Base-by-base conservation (phyloP, 2,113 vertebrate genomes). In the Podarcis cretensis region DNA sequence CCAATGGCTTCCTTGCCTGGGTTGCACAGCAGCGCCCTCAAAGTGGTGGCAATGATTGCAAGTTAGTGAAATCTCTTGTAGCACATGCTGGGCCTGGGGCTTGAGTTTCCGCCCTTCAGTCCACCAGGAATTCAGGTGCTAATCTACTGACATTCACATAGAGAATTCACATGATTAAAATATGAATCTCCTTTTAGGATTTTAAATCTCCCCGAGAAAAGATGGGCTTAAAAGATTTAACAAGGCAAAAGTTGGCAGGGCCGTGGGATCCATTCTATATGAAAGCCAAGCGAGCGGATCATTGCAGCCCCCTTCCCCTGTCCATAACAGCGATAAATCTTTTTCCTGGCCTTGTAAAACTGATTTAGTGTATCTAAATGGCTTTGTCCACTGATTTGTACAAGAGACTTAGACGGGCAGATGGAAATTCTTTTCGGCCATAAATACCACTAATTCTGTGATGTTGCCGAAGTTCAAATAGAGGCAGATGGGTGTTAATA, bases 391-490 rank as follows among this genome's bases (percentile, higher is more conserved):
- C 85, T 94, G 93, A 84, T 91, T 96, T 96, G 96, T 94, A 96
- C 92, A 94, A 95, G 95, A 94, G 83, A 57, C 90, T 54, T 96
- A 96, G 96, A 94, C 87, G 91, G 92, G 86, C 89, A 94, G 94
- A 93, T 1, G 69, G 94, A 95, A 96, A 97, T 97, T 96, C 95
- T 95, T 97, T 95, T 75, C 90, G 95, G 94, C 88, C 89, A 89
- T 97, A 97, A 97, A 97, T 97, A 96, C 96, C 95, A 92, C 2
- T 85, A 93, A 93, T 87, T 91, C 90, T 95, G 87, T 88, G 94
- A 85, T 89, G 90, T 88, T 92, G 80, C 90, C 63, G 87, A 93
- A 95, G 88, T 91, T 93, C 93, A 96, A 94, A 96, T 95, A 96
- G 95, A 96, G 94, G 91, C 93, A 89, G 87, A 21, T 43, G 92